Base-by-base conservation (phyloP, 2,888 invertebrate genomes). In the Hymenopus coronatus region DNA sequence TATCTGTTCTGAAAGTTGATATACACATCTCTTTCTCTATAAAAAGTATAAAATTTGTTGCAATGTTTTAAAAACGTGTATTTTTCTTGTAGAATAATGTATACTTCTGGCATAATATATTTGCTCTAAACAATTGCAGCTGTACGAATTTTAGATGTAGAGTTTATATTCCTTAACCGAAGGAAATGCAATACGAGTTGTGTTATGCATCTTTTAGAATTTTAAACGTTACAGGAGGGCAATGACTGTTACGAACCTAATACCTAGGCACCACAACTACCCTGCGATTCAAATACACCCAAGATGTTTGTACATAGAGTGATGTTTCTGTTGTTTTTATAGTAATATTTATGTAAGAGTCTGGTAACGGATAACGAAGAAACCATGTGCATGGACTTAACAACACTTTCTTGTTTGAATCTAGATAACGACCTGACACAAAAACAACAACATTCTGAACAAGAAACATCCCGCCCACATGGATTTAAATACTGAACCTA, bases 371-470 rank as follows among this genome's bases (percentile, higher is more conserved):
- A 25, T 30, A 86, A 81, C 7, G 20, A 70, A 15, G 86, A 87
- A n/a, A 25, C 33, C 87, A 87, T 82, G 82, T 40, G 81, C 33
- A 54, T 84, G 40, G 83, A 54, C 40, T 70, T 82, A 82, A 88
- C 89, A 87, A 40, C 40, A 40, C 12, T 9, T 40, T 40, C 40
- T 40, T 40, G 40, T 40, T 40, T 40, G 40, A 40, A 40, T 90
- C 90, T 90, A 88, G 90, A 90, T 89, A 89, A 90, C 90, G 90
- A 90, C 89, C 88, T 90, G 90, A 90, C 90, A 90, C 90, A 54
- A 54, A 85, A 33, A 6, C 40, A 85, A 46, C 85, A 27, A 33
- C 27, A 46, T 28, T 85, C 27, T 85, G n/a, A 85, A n/a, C 85
- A 40, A 46, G 30, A 20, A 85, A n/a, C 40, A 27, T 46, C 85